Evolutionary conservation across 2,888 invertebrate species (phyloP), one percentile per base, ranked within the genome.

Genomic region (Drosophila acutilabella): DNA sequence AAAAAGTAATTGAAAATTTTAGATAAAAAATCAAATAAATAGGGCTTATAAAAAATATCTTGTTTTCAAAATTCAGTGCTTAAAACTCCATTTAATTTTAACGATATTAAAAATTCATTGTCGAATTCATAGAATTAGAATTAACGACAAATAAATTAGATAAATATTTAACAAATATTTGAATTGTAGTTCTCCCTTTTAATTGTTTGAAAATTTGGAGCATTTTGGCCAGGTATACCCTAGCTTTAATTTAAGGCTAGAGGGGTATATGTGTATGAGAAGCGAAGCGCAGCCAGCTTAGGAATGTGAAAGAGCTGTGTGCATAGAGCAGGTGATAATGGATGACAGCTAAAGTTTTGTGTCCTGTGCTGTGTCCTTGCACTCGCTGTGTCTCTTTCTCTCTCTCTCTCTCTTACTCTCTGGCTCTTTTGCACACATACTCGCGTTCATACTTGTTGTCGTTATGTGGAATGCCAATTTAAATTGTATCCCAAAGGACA

Each of bases 401-500:
- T n/a, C 47, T 13, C 36, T 26, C 7, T 5, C 30, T 4, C 2
- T 11, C 48, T 33, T n/a, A 5, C 7, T 10, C 23, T 54, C 48
- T 20, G 52, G 41, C 52, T 57, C 26, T 11, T 36, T 36, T 4
- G 36, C 36, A 47, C 52, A 56, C 36, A 45, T n/a, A 44, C 38
- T 47, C 40, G 42, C 38, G 14, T 38, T 54, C n/a, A 5, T 23
- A 41, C 14, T 52, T 33, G 38, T 54, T 38, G 65, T 69, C 72
- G 77, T 85, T 83, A 85, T 88, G 74, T 86, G 89, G 83, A 86
- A 84, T 84, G 87, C 80, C 84, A 84, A 84, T 84, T 84, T 89
- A 84, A 84, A 88, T 88, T 88, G 81, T 83, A 70, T 83, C 89
- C 87, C 84, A 86, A 88, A 88, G 84, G 84, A 88, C 83, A 80